Conservation (phyloP, 2,888 invertebrate genomes). For the Acrobasis consociella region DNA sequence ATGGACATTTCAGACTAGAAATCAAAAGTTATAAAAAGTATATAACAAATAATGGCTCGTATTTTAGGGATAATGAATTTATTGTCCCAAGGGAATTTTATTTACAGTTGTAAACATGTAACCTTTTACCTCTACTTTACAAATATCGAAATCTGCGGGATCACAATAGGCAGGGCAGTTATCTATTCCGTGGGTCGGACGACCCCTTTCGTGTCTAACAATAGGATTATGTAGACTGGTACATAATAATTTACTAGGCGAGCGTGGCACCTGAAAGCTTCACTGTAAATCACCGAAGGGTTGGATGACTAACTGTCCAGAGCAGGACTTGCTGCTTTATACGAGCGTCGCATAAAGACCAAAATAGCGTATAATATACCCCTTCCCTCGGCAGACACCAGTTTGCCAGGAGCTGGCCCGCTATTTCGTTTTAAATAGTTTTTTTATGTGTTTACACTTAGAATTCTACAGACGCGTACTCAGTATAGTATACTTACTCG, state of each 20-base stretch:
- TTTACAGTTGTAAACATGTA: neutral
- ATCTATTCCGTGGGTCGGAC: neutral
- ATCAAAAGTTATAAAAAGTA: no score
- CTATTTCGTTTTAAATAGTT: slow-evolving; percentile 35
- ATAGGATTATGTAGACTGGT: slow-evolving; percentile 11
- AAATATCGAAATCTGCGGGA: neutral
- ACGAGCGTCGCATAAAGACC: neutral
- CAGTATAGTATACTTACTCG: slow-evolving; percentile 30
- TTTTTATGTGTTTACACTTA: slow-evolving; percentile 46
- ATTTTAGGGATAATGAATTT: no score
- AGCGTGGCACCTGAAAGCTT: slow-evolving; percentile 10
- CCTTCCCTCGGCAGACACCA: slow-evolving; percentile 25
- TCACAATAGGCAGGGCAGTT: neutral
- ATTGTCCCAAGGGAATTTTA: no score
- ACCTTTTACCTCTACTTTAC: neutral
- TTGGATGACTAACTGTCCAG: slow-evolving; percentile 1
- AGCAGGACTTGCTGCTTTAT: neutral
- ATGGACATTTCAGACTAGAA: no score
- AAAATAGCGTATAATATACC: neutral
- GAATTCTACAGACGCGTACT: slow-evolving; percentile 42
- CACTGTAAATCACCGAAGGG: slow-evolving; percentile 15
- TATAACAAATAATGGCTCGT: no score
- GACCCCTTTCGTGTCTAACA: neutral
- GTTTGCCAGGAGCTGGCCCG: slow-evolving; percentile 33
- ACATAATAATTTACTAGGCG: slow-evolving; percentile 10